Evolutionary conservation across 2,888 invertebrate genomes (phyloP).

Genomic region (Gymnosoma rotundatum): DNA sequence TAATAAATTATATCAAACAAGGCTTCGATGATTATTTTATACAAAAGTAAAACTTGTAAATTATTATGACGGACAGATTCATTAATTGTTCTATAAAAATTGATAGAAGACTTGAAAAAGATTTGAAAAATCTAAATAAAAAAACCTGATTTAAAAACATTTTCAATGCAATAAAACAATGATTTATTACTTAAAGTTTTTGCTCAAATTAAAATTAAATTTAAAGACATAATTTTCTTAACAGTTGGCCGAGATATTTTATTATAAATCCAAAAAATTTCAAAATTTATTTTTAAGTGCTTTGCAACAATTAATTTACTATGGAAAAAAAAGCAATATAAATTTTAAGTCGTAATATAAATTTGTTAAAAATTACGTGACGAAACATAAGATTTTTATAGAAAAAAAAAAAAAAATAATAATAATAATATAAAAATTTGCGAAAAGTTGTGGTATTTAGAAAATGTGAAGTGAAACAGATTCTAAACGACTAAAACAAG

Average conservation of each 20-base stretch:
- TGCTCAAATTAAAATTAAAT: neutral
- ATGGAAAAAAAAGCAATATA: slow-evolving; percentile 30
- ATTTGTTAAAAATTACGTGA: slow-evolving; percentile 50
- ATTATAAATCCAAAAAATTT: neutral
- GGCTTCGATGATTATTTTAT: neutral
- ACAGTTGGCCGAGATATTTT: slow-evolving; percentile 8
- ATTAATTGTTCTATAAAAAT: neutral
- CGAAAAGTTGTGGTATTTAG: slow-evolving; percentile 35
- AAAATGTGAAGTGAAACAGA: slow-evolving; percentile 39
- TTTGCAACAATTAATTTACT: slow-evolving; percentile 20
- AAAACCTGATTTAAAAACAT: neutral
- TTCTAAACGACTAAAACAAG: slow-evolving; percentile 5
- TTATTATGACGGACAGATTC: neutral
- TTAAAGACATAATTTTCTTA: slow-evolving; percentile 11
- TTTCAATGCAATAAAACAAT: neutral
- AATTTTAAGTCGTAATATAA: slow-evolving; percentile 42
- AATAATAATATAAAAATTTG: slow-evolving; percentile 26
- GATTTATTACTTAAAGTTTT: neutral
- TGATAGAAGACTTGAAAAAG: neutral
- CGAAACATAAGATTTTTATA: slow-evolving; percentile 36
- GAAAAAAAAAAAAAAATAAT: neutral
- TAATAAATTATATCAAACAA: too few relatives aligned
- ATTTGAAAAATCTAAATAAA: neutral
- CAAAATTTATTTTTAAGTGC: slow-evolving; percentile 8
- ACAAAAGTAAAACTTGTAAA: neutral